Conservation (phyloP, 2,888 invertebrate species). For the Aquatica leii region DNA sequence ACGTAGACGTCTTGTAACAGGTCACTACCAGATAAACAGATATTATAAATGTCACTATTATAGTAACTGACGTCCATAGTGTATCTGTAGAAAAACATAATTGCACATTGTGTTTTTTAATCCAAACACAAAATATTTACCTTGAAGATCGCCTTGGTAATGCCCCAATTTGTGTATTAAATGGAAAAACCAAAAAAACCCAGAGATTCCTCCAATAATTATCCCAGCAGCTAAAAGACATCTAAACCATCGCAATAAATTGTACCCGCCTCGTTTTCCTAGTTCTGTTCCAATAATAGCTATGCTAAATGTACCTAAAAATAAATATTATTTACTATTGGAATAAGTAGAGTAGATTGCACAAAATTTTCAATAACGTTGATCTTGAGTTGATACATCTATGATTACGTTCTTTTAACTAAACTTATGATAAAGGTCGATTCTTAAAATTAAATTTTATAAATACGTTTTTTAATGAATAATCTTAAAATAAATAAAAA, state of each 20-base stretch:
- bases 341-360: too few species aligned
- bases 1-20: background rate
- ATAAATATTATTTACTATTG: background rate
- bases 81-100: constrained; percentile 7
- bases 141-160: constrained; percentile 6
- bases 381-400: too few species aligned
- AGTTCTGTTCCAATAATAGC: background rate
- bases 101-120: too few species aligned
- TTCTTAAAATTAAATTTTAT: too few species aligned
- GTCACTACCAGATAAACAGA: background rate
- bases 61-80: constrained; percentile 5
- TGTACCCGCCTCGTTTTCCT: background rate
- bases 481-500: too few species aligned
- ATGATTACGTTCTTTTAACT: too few species aligned
- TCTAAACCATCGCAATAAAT: too few species aligned
- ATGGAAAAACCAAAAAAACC: constrained; percentile 8
- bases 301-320: constrained; percentile 2
- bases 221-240: background rate
- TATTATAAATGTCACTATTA: constrained; percentile 7
- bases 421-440: too few species aligned
- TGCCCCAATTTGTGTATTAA: constrained; percentile 9
- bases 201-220: background rate
- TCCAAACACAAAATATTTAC: background rate
- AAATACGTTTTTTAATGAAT: too few species aligned
- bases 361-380: too few species aligned